Base-by-base conservation (phyloP, 2,888 invertebrate genomes). In the Volucella inanis region DNA sequence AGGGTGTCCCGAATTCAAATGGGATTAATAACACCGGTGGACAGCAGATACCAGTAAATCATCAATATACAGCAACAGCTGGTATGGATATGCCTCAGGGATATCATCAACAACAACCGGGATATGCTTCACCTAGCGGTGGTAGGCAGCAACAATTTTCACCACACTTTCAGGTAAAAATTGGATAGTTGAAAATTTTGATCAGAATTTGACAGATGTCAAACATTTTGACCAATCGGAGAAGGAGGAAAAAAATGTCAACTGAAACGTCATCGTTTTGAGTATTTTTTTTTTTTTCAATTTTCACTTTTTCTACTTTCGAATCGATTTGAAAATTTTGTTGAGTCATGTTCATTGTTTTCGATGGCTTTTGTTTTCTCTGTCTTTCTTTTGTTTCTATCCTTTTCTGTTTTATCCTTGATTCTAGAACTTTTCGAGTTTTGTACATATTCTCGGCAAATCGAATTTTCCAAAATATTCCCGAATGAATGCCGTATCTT, bases 161-260 rank as follows among this genome's bases (percentile, higher is more conserved):
- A 38, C 70, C 81, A 81, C 87, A 87, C 68, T 88, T 88, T 88
- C 88, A 87, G 87, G 88, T 88, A 80, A 15, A 22, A 14, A 12
- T 22, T 22, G 22, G 3, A 64, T 8, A 15, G 12, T 11, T 0
- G 38, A 47, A 39, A 15, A 12, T 43, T 41, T 43, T n/a, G 1
- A 2, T 12, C 22, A 52, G 65, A 67, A 41, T 64, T 14, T 59
- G 49, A 61, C 62, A 67, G 49, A 22, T 54, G 52, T 22, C 11
- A 31, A 4, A 22, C 31, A 54, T 3, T 18, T 18, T 18, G 2
- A 18, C 18, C 18, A 18, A 18, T 18, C 18, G 18, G n/a, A 18
- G 11, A 54, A 54, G 22, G 12, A n/a, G 11, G 38, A 54, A 64
- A n/a, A 47, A 62, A 31, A 14, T 43, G 64, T 68, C 68, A 50